phyloP scores from a whole-genome alignment of 2,797 vertebrate species.

The Anabas testudineus region DNA sequence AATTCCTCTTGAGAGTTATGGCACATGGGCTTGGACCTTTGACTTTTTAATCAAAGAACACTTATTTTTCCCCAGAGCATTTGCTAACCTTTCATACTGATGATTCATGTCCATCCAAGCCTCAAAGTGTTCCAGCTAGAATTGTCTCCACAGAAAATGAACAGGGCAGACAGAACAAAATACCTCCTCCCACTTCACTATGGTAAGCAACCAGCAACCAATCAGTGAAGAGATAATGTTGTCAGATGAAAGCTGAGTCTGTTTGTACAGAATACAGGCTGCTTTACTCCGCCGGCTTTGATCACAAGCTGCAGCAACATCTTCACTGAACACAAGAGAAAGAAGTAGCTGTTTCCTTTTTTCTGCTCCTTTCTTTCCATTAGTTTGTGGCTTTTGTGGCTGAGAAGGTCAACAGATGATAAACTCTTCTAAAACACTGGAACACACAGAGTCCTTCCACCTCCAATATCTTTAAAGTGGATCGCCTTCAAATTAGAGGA shows the following conservation, averaged over 20 bases:
- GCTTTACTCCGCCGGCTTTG: slow-evolving; percentile 32
- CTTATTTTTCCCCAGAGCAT: not conserved
- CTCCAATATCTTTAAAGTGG: slow-evolving; percentile 76
- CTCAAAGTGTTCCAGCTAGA: not conserved
- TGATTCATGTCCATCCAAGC: not conserved
- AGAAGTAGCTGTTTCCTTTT: slow-evolving; percentile 5
- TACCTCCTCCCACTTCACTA: not conserved
- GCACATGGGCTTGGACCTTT: not conserved
- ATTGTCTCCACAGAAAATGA: not conserved
- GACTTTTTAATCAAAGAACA: not conserved
- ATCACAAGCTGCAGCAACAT: slow-evolving; percentile 34
- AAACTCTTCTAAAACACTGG: slow-evolving; percentile 76
- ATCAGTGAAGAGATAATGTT: slow-evolving; percentile 14
- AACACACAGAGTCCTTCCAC: slow-evolving; percentile 62
- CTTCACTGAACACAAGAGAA: slow-evolving; percentile 30
- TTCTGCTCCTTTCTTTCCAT: slow-evolving; percentile 19
- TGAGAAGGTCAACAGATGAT: slow-evolving; percentile 80
- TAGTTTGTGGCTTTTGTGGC: slow-evolving; percentile 61
- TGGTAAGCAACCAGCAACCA: slow-evolving; percentile 11
- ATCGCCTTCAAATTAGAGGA: slow-evolving; percentile 75
- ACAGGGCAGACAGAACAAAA: not conserved
- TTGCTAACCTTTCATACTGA: not conserved
- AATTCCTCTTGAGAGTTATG: not conserved
- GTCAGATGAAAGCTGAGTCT: slow-evolving; percentile 12
- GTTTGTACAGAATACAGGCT: slow-evolving; percentile 4